Evolutionary conservation across 2,888 invertebrate genomes (phyloP).

Genomic region (Branchinecta sandiegonensis): DNA sequence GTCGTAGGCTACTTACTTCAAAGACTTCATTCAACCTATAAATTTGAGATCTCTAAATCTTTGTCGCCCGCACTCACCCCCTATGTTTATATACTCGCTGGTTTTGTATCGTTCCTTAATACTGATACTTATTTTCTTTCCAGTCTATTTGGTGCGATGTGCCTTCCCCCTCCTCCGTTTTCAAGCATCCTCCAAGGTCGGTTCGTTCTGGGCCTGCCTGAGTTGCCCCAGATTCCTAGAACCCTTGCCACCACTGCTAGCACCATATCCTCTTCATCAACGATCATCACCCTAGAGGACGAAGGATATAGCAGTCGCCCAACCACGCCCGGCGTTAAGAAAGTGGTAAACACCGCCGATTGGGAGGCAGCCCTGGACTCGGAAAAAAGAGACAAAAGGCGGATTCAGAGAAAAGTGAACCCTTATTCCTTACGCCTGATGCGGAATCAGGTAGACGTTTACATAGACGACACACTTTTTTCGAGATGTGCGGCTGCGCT

Average conservation of each 20-base stretch:
- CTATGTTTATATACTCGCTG: too few relatives aligned
- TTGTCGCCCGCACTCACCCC: too few relatives aligned
- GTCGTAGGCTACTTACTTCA: too few relatives aligned
- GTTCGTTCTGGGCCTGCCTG: background rate
- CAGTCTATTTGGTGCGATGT: background rate
- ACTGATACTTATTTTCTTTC: background rate
- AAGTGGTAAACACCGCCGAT: background rate
- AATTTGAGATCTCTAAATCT: too few relatives aligned
- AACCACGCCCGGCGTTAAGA: background rate
- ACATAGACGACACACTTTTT: background rate
- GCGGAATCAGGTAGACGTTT: background rate
- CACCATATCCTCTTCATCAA: background rate
- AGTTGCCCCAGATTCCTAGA: background rate
- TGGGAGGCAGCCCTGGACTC: background rate
- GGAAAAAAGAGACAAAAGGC: background rate
- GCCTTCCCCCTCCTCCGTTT: background rate
- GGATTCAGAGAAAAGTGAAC: background rate
- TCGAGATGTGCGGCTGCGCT: background rate
- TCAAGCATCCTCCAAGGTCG: background rate
- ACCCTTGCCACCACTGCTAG: background rate
- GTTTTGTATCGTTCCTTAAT: background rate
- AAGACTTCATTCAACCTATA: too few relatives aligned
- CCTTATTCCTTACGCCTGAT: background rate
- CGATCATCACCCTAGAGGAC: background rate
- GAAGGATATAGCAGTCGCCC: background rate